Evolutionary conservation across 2,113 vertebrate genomes (phyloP).

Genomic region (Carassius auratus): DNA sequence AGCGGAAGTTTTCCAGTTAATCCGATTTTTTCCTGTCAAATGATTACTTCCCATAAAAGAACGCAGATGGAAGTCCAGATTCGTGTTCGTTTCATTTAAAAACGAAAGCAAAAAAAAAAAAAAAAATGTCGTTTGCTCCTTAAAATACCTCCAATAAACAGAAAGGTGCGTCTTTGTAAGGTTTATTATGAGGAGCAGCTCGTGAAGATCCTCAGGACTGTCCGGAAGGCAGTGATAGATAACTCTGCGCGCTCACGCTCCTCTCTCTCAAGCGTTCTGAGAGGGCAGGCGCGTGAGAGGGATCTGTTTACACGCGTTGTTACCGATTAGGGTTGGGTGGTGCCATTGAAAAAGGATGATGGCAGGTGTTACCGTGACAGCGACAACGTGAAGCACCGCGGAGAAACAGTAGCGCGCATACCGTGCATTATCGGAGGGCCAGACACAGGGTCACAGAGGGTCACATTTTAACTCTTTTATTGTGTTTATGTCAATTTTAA

Average conservation of each 20-base stretch:
- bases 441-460: background rate
- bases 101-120: background rate
- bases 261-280: background rate
- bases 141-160: background rate
- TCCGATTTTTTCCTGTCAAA: background rate
- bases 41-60: background rate
- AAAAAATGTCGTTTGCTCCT: background rate
- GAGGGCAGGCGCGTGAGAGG: background rate
- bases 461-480: background rate
- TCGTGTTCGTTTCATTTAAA: background rate
- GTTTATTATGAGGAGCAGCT: background rate
- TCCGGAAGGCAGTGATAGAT: background rate
- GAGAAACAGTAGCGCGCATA: conserved; percentile 51
- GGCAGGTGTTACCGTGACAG: conserved; percentile 50
- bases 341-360: conserved; percentile 59
- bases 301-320: conserved; percentile 7
- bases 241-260: background rate
- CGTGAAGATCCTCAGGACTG: background rate
- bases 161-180: background rate
- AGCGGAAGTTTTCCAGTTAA: background rate
- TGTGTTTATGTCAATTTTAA: background rate
- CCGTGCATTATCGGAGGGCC: background rate
- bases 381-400: conserved; percentile 51
- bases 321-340: conserved; percentile 22
- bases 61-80: background rate